phyloP scores from a whole-genome alignment of 2,888 invertebrate species.

The Ryuthela nishihirai region DNA sequence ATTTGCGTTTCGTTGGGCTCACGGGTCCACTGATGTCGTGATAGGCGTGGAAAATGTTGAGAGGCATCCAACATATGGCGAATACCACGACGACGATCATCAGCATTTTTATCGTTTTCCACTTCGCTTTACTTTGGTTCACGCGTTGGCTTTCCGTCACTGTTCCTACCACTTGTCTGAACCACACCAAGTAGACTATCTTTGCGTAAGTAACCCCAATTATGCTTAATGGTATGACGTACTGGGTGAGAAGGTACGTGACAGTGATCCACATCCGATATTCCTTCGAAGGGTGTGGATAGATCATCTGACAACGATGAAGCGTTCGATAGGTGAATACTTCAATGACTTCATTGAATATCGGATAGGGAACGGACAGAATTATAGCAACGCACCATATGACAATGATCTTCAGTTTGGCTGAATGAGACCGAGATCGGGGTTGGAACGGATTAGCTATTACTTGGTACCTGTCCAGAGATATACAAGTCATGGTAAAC shows the following conservation, averaged over 20 bases:
- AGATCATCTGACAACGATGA: slow-evolving; percentile 17
- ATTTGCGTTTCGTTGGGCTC: slow-evolving; percentile 47
- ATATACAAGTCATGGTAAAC: slow-evolving; percentile 53
- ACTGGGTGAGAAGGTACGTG: slow-evolving; percentile 51
- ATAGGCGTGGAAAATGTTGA: slow-evolving; percentile 53
- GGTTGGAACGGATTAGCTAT: slow-evolving; percentile 52
- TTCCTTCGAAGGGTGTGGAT: slow-evolving; percentile 16
- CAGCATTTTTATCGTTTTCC: slow-evolving; percentile 54
- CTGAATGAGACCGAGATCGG: slow-evolving; percentile 45
- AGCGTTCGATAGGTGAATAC: slow-evolving; percentile 1
- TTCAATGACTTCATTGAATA: slow-evolving; percentile 11
- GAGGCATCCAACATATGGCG: slow-evolving; percentile 54
- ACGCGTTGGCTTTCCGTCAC: slow-evolving; percentile 51
- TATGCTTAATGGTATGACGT: slow-evolving; percentile 51
- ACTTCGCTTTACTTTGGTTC: slow-evolving; percentile 49
- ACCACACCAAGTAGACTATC: slow-evolving; percentile 48
- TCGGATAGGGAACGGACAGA: slow-evolving; percentile 25
- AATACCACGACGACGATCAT: slow-evolving; percentile 53
- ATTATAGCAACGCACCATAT: slow-evolving; percentile 33
- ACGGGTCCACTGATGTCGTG: slow-evolving; percentile 46
- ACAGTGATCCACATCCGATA: slow-evolving; percentile 25
- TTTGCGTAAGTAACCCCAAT: slow-evolving; percentile 51
- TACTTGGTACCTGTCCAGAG: slow-evolving; percentile 52
- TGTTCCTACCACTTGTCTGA: slow-evolving; percentile 49
- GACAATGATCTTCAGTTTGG: slow-evolving; percentile 5